Evolutionary conservation across 2,888 invertebrate species (phyloP).

Genomic region (Cerceris rybyensis): DNA sequence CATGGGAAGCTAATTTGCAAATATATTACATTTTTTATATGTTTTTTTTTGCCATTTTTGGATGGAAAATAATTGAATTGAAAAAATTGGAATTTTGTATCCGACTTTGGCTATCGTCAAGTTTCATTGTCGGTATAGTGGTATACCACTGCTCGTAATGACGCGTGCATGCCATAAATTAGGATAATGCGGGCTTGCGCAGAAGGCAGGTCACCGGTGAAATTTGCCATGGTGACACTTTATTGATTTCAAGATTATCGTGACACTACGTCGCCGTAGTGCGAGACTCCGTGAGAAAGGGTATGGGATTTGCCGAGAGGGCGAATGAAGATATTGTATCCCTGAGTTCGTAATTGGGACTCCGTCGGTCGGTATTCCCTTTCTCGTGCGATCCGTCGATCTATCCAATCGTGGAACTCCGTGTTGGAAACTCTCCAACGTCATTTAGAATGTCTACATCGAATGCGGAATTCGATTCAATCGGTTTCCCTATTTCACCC

Average conservation of each 20-base stretch:
- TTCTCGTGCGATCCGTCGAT: conserved; percentile 42
- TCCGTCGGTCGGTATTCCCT: conserved; percentile 22
- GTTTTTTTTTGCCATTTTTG: too few species aligned
- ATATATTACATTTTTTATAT: too few species aligned
- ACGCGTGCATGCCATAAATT: conserved; percentile 54
- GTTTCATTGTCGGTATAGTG: neutral
- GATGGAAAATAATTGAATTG: too few species aligned
- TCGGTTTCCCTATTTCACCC: conserved; percentile 18
- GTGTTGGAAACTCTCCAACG: conserved; percentile 50
- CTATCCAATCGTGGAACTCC: conserved; percentile 42
- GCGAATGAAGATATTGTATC: conserved; percentile 54
- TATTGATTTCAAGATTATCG: conserved; percentile 81
- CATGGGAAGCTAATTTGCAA: too few species aligned
- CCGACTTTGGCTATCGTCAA: neutral
- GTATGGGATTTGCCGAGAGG: conserved; percentile 1
- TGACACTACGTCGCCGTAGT: conserved; percentile 52
- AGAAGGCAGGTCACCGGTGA: conserved; percentile 56
- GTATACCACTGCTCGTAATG: neutral
- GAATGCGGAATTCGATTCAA: conserved; percentile 31
- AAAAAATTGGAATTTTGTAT: too few species aligned
- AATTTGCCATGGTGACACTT: conserved; percentile 73
- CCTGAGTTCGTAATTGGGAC: conserved; percentile 55
- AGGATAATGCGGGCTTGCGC: conserved; percentile 65
- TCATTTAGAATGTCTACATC: conserved; percentile 47
- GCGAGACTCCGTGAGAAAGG: conserved; percentile 25